A percentile compares a stretch with the other conserved stretches of the same genome.
phyloP scores from a whole-genome alignment of 2,888 invertebrate genomes.

The Gastracanthus pulcherrimus region DNA sequence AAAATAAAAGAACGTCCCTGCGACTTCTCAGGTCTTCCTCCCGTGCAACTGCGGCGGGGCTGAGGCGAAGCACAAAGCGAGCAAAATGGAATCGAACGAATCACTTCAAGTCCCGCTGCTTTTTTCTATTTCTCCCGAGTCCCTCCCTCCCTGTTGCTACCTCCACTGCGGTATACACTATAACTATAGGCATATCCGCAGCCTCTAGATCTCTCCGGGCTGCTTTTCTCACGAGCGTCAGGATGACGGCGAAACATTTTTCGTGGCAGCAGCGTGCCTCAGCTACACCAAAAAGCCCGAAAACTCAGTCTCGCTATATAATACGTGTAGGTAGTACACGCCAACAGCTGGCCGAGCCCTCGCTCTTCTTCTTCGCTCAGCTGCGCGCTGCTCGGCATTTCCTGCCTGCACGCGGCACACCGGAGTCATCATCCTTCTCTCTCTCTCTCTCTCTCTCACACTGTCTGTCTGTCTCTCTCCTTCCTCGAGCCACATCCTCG shows the following conservation, averaged over 20 bases:
- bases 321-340: no score
- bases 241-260: conserved; percentile 15
- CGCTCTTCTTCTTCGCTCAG: conserved; percentile 17
- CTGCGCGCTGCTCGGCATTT: conserved; percentile 27
- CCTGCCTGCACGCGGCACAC: no score
- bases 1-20: conserved; percentile 9
- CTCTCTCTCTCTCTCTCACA: conserved; percentile 9
- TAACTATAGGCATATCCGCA: no score
- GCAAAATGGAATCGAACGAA: conserved; percentile 36
- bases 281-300: neutral
- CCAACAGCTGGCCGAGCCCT: conserved; percentile 32
- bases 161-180: neutral
- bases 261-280: neutral
- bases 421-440: conserved; percentile 6
- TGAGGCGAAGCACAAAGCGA: conserved; percentile 3
- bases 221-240: conserved; percentile 42
- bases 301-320: conserved; percentile 7
- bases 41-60: neutral
- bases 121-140: conserved; percentile 8
- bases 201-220: neutral
- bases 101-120: conserved; percentile 4
- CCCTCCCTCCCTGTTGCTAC: neutral
- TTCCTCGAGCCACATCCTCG: neutral
- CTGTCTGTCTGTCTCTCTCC: neutral
- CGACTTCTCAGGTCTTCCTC: conserved; percentile 31